Percentiles rank a stretch among this genome's conserved stretches.
Evolutionary conservation across 2,797 vertebrate species (phyloP).

Genomic region (Argya squamiceps): DNA sequence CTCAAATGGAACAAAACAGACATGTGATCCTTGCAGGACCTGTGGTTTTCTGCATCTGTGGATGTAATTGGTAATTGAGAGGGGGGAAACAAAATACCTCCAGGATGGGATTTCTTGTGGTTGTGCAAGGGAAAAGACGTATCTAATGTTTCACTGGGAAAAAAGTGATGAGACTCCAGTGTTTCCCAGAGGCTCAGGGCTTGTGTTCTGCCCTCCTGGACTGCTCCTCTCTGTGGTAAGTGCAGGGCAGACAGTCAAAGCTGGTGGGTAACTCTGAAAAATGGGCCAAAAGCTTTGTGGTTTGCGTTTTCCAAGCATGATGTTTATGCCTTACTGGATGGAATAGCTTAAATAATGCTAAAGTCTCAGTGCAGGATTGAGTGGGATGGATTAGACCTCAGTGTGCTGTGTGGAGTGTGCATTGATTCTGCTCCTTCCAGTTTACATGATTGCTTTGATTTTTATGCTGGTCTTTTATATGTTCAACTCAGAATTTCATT

Average conservation of each 20-base stretch:
- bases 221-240: neutral
- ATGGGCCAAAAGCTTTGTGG: neutral
- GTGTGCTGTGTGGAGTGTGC: rapidly evolving
- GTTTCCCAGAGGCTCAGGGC: neutral
- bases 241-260: neutral
- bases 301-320: neutral
- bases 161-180: neutral
- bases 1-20: neutral
- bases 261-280: neutral
- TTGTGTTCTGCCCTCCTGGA: neutral
- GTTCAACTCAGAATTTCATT: slow-evolving; percentile 36
- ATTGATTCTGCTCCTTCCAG: neutral
- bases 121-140: neutral
- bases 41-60: neutral
- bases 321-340: neutral
- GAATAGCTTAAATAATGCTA: neutral
- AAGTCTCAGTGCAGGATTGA: neutral
- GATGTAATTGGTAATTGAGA: neutral
- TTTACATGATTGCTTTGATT: slow-evolving; percentile 9
- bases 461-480: slow-evolving; percentile 4
- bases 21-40: neutral
- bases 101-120: neutral
- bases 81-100: neutral
- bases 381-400: neutral
- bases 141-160: neutral